phyloP scores from a whole-genome alignment of 2,888 invertebrate species.

The Axea sp. region DNA sequence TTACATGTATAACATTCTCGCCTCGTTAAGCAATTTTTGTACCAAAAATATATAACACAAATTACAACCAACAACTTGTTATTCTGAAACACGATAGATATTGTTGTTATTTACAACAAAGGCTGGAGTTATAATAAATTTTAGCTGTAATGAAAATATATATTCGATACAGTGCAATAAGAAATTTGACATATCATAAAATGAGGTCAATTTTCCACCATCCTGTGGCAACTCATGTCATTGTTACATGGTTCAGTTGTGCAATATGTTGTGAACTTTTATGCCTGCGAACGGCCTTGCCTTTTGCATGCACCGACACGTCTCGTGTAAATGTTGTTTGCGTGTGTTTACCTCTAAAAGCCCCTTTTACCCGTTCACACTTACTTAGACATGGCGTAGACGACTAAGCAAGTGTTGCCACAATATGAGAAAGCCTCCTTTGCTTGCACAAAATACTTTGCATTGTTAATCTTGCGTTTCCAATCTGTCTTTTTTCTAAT shows the following conservation, averaged over 20 bases:
- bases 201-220: conserved; percentile 57
- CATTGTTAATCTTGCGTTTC: conserved; percentile 26
- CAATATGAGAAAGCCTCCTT: conserved; percentile 56
- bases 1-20: no score
- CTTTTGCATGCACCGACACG: conserved; percentile 66
- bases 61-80: no score
- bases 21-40: no score
- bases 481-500: conserved; percentile 17
- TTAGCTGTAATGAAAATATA: no score
- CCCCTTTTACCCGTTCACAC: conserved; percentile 77
- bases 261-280: conserved; percentile 74
- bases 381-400: conserved; percentile 69
- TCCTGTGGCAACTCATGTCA: conserved; percentile 68
- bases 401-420: conserved; percentile 67
- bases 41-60: no score
- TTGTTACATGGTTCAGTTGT: conserved; percentile 72
- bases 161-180: not conserved
- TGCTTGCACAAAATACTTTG: conserved; percentile 25
- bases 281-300: conserved; percentile 73
- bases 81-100: no score
- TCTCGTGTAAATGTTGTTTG: conserved; percentile 73
- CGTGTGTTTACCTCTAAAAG: conserved; percentile 74
- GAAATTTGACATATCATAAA: conserved; percentile 51
- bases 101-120: no score
- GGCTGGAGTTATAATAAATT: no score